Evolutionary conservation across 2,113 vertebrate genomes (phyloP), one percentile per base, ranked within the genome.

Genomic region (Hirundichthys speculiger): DNA sequence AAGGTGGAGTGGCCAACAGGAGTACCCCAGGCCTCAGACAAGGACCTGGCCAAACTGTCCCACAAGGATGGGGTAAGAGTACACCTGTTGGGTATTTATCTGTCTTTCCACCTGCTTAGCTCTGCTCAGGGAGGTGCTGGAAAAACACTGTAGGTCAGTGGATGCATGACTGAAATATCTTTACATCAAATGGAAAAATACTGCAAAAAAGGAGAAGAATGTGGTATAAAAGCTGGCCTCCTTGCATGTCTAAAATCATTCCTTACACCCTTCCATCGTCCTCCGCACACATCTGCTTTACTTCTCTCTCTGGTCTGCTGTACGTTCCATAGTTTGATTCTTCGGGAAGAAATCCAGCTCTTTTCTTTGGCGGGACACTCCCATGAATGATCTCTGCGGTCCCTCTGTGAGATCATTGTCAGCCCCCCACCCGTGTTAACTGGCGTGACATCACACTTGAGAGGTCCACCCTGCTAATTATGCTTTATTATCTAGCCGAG

Each of bases 21-120:
- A 54, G 94, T 95, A 1, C 88, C 91, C 46, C 91, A 92, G 66
- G 92, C 94, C 58, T 96, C 95, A 48, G 94, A 95, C 39, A 95
- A 97, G 75, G 95, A 96, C 72, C 93, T 98, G 79, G 95, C 92
- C 75, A 95, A 93, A 69, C 94, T 94, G 77, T 96, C 96, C 86
- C 84, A 94, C 86, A 90, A 94, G 63, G 93, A 95, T 46, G 95
- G 95, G 96, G 97, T 98, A 94, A 76, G 75, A 65, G 20, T 61
- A 48, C 56, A 43, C 22, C 50, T 9, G 3, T 25, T 13, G 13
- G 49, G 8, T 14, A n/a, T n/a, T 65, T n/a, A 21, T 40, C 24
- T 15, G n/a, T 20, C 13, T 25, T 19, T 11, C 3, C 45, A 22
- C 5, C 34, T 39, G 34, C 38, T 24, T 10, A 22, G 7, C 12